Percentiles rank a stretch among this genome's conserved stretches.
These are phyloP conservation scores for Heliangelus exortis DNA, from an alignment of 2,797 vertebrate species.

Conservation along the genomic window DNA sequence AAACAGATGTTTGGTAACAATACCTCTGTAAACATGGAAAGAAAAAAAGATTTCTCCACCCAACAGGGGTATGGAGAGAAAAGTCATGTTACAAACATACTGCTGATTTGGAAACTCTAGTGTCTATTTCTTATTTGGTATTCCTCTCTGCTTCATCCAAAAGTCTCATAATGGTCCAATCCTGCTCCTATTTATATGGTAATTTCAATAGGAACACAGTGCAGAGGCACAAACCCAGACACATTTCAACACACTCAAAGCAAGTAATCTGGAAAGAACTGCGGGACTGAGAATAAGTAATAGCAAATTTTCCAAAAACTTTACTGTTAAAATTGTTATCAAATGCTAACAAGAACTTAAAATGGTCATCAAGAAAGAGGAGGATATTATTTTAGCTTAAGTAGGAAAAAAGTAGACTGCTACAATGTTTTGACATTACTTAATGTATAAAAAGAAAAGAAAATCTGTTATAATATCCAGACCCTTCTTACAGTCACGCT, in stretches of 20 bases:
- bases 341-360: too few relatives aligned
- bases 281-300: neutral
- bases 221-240: neutral
- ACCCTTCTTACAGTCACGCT: neutral
- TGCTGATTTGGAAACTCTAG: constrained; percentile 15
- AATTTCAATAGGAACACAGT: neutral
- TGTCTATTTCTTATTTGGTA: neutral
- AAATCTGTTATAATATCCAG: neutral
- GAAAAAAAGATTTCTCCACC: neutral
- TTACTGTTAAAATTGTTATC: neutral
- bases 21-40: constrained; percentile 5
- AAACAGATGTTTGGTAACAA: constrained; percentile 31
- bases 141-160: neutral
- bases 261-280: neutral
- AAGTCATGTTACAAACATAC: constrained; percentile 18
- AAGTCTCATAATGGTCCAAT: neutral
- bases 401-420: neutral
- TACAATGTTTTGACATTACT: neutral
- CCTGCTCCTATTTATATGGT: neutral
- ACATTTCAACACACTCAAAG: neutral
- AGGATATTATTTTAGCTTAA: neutral
- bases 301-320: neutral
- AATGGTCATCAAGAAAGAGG: neutral
- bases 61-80: constrained; percentile 1
- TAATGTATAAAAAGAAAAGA: neutral